Percentiles rank a stretch among this genome's conserved stretches.
Evolutionary conservation across 2,888 invertebrate genomes (phyloP).

Genomic region (Ceratothoa steindachneri): DNA sequence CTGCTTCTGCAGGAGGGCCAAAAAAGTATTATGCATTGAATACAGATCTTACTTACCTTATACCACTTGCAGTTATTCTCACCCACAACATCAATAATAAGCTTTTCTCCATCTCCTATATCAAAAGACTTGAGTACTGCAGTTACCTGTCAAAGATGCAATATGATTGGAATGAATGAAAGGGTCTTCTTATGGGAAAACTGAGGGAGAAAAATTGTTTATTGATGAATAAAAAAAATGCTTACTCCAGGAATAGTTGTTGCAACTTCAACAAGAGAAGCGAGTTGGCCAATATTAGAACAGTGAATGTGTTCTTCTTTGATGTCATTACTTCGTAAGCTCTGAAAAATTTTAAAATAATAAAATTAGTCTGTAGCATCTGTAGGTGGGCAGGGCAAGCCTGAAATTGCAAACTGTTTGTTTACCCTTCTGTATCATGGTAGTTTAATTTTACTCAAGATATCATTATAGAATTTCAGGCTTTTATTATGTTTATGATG

Average conservation of each 20-base stretch:
- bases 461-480: no score
- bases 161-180: not conserved
- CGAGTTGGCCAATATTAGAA: constrained; percentile 38
- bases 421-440: no score
- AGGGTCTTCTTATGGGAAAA: not conserved
- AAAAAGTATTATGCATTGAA: no score
- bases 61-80: constrained; percentile 5
- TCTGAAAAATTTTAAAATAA: not conserved
- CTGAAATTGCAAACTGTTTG: no score
- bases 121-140: not conserved
- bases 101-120: not conserved
- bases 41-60: constrained; percentile 9
- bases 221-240: not conserved
- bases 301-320: constrained; percentile 33
- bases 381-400: no score
- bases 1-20: no score
- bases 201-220: no score
- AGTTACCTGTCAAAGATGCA: not conserved
- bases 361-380: no score
- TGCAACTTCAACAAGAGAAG: constrained; percentile 22
- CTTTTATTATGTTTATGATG: no score
- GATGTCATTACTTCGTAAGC: constrained; percentile 13
- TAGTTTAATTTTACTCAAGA: no score
- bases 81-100: constrained; percentile 1
- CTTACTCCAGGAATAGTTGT: not conserved